These are phyloP conservation scores for Dicyrtomina minuta DNA, from an alignment of 2,888 invertebrate species.

Conservation along the genomic window DNA sequence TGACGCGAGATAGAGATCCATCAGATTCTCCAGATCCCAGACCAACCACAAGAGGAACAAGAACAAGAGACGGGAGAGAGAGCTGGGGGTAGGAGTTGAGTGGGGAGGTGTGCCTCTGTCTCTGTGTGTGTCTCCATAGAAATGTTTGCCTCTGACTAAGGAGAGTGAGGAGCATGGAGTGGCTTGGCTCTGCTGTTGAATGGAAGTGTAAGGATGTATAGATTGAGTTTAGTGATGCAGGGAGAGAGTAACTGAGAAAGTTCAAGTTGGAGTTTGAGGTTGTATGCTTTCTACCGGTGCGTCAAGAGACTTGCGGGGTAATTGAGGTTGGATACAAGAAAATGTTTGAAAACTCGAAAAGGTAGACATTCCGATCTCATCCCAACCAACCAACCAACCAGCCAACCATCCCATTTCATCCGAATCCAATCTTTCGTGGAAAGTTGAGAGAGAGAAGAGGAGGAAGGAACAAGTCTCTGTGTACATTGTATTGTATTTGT, in stretches of 20 bases:
- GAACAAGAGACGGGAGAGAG: background rate
- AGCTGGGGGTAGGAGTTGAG: background rate
- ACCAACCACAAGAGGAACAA: background rate
- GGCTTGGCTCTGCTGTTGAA: background rate
- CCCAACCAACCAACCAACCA: too few species aligned
- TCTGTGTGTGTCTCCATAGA: background rate
- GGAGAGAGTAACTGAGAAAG: background rate
- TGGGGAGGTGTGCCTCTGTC: background rate
- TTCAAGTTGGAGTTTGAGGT: background rate
- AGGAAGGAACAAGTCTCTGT: background rate
- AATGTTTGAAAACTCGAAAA: constrained; percentile 16
- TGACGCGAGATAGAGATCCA: too few species aligned
- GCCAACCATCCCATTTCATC: too few species aligned
- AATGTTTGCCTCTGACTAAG: background rate
- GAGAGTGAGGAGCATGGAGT: background rate
- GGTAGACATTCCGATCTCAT: background rate
- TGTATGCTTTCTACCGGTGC: background rate
- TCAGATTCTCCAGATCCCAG: too few species aligned
- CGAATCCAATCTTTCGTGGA: background rate
- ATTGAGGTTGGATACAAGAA: constrained; percentile 26
- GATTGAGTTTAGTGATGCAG: background rate
- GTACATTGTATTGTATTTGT: background rate
- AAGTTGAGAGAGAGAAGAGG: background rate
- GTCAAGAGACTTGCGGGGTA: constrained; percentile 20
- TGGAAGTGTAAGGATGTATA: background rate